A percentile compares a stretch with the other conserved stretches of the same genome.
These are phyloP conservation scores for Lanistes nyassanus DNA, from an alignment of 1,140 invertebrate genomes.

Conservation along the genomic window DNA sequence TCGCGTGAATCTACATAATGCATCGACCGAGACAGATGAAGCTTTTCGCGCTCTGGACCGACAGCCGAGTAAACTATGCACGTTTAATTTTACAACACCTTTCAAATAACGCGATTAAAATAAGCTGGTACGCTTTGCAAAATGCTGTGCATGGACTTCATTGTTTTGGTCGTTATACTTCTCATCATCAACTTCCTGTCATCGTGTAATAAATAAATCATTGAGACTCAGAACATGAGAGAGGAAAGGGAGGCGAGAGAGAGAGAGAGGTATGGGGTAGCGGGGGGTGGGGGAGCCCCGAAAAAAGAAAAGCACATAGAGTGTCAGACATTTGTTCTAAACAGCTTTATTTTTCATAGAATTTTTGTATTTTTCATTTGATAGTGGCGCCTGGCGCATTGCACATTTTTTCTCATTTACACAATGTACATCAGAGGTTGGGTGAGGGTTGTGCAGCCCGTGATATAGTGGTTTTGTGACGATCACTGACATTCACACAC, in stretches of 20 bases:
- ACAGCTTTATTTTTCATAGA: background rate
- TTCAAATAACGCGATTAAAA: too few species aligned
- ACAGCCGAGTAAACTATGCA: too few species aligned
- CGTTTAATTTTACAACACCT: too few species aligned
- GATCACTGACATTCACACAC: too few species aligned
- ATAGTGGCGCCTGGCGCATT: background rate
- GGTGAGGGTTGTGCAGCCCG: background rate
- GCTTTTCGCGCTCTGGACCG: too few species aligned
- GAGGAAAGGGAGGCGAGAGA: background rate
- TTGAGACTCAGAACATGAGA: background rate
- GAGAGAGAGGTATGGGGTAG: background rate
- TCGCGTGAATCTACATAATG: too few species aligned
- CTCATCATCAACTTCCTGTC: too few species aligned
- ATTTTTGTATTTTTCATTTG: background rate
- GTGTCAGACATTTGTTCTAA: background rate
- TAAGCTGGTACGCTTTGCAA: too few species aligned
- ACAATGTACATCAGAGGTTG: background rate
- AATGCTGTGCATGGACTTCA: too few species aligned
- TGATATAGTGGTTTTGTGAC: background rate
- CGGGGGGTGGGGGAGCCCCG: background rate
- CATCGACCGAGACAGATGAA: too few species aligned
- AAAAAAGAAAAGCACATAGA: background rate
- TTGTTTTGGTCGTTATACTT: too few species aligned
- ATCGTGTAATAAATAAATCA: too few species aligned
- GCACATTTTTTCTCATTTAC: background rate